Evolutionary conservation across 2,113 vertebrate genomes (phyloP).

Genomic region (Rafetus swinhoei): DNA sequence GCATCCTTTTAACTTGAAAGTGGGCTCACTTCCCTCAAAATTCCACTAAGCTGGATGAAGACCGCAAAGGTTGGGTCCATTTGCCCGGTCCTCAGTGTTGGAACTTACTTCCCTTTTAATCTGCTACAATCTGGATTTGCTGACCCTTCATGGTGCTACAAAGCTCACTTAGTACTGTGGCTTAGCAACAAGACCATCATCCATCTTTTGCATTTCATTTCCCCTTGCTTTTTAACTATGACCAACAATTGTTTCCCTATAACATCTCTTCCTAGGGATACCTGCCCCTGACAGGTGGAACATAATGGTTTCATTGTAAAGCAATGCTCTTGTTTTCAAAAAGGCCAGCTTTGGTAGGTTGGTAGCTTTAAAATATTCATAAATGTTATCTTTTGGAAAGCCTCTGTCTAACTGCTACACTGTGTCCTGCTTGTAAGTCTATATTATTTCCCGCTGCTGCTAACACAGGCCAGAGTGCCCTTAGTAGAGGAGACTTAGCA

Average conservation of each 20-base stretch:
- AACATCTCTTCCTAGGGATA: background rate
- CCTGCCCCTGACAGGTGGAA: background rate
- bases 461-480: too few species aligned
- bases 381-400: background rate
- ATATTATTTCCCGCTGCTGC: background rate
- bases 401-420: background rate
- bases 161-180: background rate
- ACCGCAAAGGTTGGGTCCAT: background rate
- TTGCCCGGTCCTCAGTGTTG: background rate
- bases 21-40: background rate
- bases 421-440: background rate
- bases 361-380: background rate
- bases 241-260: background rate
- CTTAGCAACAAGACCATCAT: background rate
- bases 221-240: constrained; percentile 1
- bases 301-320: background rate
- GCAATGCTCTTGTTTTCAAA: background rate
- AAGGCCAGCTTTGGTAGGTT: background rate
- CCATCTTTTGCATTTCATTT: background rate
- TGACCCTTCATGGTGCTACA: background rate
- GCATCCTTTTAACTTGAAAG: background rate
- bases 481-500: background rate
- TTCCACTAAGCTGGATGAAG: background rate
- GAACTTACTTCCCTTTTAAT: background rate
- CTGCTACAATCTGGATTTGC: background rate